Evolutionary conservation across 2,888 invertebrate genomes (phyloP), one percentile per base, ranked within the genome.

Genomic region (Drosophila mettleri): DNA sequence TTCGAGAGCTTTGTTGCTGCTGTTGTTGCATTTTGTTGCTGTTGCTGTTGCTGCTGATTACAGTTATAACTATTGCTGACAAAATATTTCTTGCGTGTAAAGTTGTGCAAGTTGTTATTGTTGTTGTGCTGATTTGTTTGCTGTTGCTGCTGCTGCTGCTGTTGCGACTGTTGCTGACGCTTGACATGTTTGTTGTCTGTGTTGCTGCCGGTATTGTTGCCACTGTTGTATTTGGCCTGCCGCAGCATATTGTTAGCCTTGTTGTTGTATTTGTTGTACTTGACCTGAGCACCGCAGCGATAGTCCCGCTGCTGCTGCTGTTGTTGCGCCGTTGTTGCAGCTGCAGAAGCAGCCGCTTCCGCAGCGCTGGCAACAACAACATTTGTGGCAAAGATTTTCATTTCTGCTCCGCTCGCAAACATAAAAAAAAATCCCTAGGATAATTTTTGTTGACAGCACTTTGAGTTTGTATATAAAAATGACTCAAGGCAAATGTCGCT

Each of bases 311-410:
- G 84, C 33, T 73, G 77, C 38, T 71, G 83, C 22, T 63, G 74
- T 9, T 55, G 69, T 5, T 72, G 78, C 14, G 24, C 9, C 45
- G 60, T 16, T 52, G 78, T 38, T 6, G 48, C 53, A 18, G 51
- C 34, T 31, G 51, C 58, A 52, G 49, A 53, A 39, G 48, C 51
- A 31, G 68, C 8, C 9, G 53, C 71, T 33, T 61, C 76, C 12
- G 58, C 55, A 34, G 46, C 49, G 41, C 53, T 51, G 36, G 52
- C 65, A 57, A 64, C 68, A 61, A 48, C 70, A 68, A 79, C 73
- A 64, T 75, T 85, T 22, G 82, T 61, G 58, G 87, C 72, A 79
- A 89, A 84, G 63, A 90, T 90, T 76, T 91, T 91, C 82, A 91
- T 89, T 58, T 82, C 83, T 46, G 64, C 62, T 43, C 66, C 67